phyloP scores from a whole-genome alignment of 2,113 vertebrate genomes.

The Scolopax mira region DNA sequence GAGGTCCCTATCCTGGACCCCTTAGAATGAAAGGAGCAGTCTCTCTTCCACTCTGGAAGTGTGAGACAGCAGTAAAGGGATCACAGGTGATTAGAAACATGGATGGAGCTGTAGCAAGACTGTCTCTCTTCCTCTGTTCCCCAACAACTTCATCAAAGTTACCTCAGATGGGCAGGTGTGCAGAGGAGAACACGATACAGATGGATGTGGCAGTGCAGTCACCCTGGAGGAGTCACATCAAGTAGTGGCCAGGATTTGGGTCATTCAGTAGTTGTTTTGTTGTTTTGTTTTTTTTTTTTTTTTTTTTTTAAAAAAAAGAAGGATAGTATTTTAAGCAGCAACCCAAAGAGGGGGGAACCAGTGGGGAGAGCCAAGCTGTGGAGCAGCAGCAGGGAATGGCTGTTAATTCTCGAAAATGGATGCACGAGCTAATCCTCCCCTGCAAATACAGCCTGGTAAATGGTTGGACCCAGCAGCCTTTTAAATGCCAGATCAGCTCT shows the following conservation, averaged over 20 bases:
- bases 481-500: constrained; percentile 37
- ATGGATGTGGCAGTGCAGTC: not conserved
- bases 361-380: not conserved
- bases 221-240: not conserved
- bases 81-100: not conserved
- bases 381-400: not conserved
- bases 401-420: constrained; percentile 65
- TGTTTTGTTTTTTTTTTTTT: too few species aligned
- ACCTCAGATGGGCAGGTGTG: not conserved
- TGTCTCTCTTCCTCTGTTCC: not conserved
- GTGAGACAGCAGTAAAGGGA: not conserved
- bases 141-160: not conserved
- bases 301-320: not conserved
- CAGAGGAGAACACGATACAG: accelerated
- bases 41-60: too few species aligned
- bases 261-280: not conserved
- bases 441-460: constrained; percentile 35
- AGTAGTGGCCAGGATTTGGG: not conserved
- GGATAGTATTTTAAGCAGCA: constrained; percentile 26
- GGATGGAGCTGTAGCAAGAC: not conserved
- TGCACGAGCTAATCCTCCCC: not conserved
- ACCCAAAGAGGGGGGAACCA: not conserved
- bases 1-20: not conserved
- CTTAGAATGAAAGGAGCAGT: not conserved
- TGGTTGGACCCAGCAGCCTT: not conserved